Evolutionary conservation across 2,113 vertebrate species (phyloP), one percentile per base, ranked within the genome.

Genomic region (Camelus dromedarius): DNA sequence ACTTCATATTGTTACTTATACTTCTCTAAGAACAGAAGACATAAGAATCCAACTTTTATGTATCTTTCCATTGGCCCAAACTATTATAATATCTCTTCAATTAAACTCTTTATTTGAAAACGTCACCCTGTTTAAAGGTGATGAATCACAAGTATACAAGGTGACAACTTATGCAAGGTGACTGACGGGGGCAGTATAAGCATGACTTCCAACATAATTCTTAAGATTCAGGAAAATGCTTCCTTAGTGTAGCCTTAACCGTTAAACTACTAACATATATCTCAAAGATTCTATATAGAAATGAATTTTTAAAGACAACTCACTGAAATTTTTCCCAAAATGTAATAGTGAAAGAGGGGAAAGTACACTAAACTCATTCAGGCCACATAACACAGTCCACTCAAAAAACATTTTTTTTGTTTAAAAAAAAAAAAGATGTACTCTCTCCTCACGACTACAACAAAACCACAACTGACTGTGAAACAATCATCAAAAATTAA

Each of bases 351-450:
- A 69, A 64, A 72, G 4, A 2, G 10, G 16, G 4, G 6, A 22
- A 26, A 66, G 8, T 54, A 50, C 2, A 62, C 58, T 91, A 70
- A 95, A 54, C n/a, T 93, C 50, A 77, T 42, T 89, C 26, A 93
- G 46, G 20, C 19, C 66, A 35, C 18, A 54, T 16, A 81, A 62
- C 46, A 58, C 20, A 86, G 19, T 62, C 32, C 35, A 64, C 69
- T 93, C 24, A 96, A 96, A 96, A 58, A 80, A 89, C 1, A 96
- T 6, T 82, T 80, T 89, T 32, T 82, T 69, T 89, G 62, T 93
- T 81, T 69, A 26, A 80, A 46, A 73, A 56, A 76, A 83, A 87
- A 42, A 42, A 42, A 42, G 38, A 42, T 4, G 38, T 42, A 5
- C 38, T 42, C 38, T 42, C 38, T 42, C 38, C 38, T 42, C 38